These are phyloP conservation scores for Trypoxylus dichotomus DNA, from an alignment of 1,140 invertebrate species.

Conservation along the genomic window DNA sequence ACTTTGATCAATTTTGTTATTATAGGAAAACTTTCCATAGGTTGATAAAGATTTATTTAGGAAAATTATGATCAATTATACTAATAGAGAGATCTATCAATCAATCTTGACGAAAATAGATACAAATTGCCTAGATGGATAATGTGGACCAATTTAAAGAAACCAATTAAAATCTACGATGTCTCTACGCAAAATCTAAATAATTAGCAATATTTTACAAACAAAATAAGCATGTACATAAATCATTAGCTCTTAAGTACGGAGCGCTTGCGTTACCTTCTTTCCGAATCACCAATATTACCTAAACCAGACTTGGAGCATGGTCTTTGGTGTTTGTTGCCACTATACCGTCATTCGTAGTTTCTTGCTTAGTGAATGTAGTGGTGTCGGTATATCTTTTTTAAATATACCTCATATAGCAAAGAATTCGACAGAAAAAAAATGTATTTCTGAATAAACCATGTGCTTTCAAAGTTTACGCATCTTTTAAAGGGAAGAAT, in stretches of 20 bases:
- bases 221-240: neutral
- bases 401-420: neutral
- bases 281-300: neutral
- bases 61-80: too few relatives aligned
- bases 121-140: too few relatives aligned
- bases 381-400: neutral
- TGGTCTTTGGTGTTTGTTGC: slow-evolving; percentile 13
- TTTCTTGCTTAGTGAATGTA: neutral
- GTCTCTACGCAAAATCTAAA: neutral
- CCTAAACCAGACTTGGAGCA: slow-evolving; percentile 1
- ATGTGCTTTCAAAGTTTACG: neutral
- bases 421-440: neutral
- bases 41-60: too few relatives aligned
- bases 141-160: neutral
- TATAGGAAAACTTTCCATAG: too few relatives aligned
- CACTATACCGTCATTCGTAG: slow-evolving; percentile 1
- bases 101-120: too few relatives aligned
- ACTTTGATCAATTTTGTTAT: too few relatives aligned
- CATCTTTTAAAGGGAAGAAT: neutral
- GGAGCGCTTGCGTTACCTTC: slow-evolving; percentile 1
- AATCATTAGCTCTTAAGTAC: neutral
- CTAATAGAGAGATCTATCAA: too few relatives aligned
- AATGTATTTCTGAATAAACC: neutral
- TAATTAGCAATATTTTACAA: neutral
- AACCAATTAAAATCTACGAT: neutral